phyloP scores from a whole-genome alignment of 2,797 vertebrate genomes.

The Acanthopagrus latus region DNA sequence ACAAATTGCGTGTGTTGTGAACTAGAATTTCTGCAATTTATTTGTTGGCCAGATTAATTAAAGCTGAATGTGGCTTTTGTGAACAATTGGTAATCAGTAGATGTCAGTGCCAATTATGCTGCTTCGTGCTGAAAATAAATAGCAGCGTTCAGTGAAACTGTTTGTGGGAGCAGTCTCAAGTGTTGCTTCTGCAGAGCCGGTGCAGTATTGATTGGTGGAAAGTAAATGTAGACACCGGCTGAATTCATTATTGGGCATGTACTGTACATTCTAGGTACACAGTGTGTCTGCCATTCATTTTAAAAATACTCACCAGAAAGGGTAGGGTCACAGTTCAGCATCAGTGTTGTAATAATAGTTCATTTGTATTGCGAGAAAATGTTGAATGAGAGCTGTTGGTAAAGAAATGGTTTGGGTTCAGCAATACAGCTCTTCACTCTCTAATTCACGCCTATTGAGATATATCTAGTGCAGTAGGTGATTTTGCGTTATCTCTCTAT shows the following conservation, averaged over 20 bases:
- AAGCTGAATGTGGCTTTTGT: conserved; percentile 41
- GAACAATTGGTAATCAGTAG: conserved; percentile 52
- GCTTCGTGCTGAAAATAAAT: conserved; percentile 39
- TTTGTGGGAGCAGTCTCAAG: conserved; percentile 14
- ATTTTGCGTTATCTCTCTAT: conserved; percentile 7
- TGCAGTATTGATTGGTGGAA: not conserved
- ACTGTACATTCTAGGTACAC: not conserved
- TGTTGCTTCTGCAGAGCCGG: not conserved
- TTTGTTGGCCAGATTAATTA: conserved; percentile 43
- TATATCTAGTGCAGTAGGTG: conserved; percentile 1
- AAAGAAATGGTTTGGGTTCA: not conserved
- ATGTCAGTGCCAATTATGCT: conserved; percentile 49
- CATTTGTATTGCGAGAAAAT: not conserved
- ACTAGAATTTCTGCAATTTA: conserved; percentile 34
- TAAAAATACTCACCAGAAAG: not conserved
- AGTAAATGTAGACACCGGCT: not conserved
- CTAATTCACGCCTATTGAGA: conserved; percentile 5
- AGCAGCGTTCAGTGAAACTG: conserved; percentile 3
- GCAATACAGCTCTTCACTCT: not conserved
- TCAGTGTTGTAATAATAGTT: conserved; percentile 6
- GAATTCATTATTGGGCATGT: not conserved
- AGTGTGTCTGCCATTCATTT: not conserved
- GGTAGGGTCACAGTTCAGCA: not conserved
- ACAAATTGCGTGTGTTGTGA: conserved; percentile 20
- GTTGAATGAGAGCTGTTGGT: not conserved